Evolutionary conservation across 1,140 invertebrate genomes (phyloP).

Genomic region (Helicoverpa armigera): DNA sequence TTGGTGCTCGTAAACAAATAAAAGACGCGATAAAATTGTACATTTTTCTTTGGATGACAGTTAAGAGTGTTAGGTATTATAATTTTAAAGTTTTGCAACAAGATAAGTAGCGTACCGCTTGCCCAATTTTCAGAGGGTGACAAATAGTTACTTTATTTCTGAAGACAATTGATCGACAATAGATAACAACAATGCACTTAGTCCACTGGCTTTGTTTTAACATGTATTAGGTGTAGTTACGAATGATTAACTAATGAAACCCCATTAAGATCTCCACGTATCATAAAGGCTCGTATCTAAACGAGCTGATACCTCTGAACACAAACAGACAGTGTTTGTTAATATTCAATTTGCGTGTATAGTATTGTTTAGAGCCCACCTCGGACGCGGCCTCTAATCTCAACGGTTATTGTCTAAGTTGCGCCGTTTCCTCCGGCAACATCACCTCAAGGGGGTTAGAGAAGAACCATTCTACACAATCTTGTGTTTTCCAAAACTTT

Average conservation of each 20-base stretch:
- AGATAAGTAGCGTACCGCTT: not conserved
- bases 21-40: slow-evolving; percentile 51
- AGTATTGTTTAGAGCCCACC: slow-evolving; percentile 46
- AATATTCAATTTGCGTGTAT: slow-evolving; percentile 50
- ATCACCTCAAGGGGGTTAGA: slow-evolving; percentile 8
- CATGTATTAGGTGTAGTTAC: not conserved
- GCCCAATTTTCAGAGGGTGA: not conserved
- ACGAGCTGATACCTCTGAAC: not conserved
- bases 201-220: too few relatives aligned
- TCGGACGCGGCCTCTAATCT: slow-evolving; percentile 56
- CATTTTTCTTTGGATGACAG: slow-evolving; percentile 45
- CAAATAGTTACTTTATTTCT: not conserved
- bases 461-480: not conserved
- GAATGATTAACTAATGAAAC: not conserved
- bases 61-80: not conserved
- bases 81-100: not conserved
- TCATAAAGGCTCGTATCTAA: not conserved
- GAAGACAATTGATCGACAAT: not conserved
- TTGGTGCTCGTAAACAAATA: slow-evolving; percentile 62
- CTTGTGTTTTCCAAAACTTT: too few relatives aligned
- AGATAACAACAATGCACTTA: too few relatives aligned
- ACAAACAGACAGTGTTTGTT: not conserved
- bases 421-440: slow-evolving; percentile 57
- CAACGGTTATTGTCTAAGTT: slow-evolving; percentile 66
- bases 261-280: too few relatives aligned